phyloP scores from a whole-genome alignment of 2,888 invertebrate genomes.

The Apoda limacodes region DNA sequence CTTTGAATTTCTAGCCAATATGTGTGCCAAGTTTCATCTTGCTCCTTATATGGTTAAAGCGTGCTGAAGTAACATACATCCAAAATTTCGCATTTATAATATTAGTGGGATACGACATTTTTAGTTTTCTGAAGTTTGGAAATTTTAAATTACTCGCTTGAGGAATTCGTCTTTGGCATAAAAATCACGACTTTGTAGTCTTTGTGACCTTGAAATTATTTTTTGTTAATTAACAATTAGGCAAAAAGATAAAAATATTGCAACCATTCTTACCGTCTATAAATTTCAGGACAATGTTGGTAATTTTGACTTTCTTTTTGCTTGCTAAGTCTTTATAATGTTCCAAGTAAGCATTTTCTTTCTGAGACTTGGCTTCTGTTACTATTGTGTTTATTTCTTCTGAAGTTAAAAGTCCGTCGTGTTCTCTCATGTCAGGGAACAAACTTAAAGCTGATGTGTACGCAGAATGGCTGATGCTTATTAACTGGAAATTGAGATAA shows the following conservation, averaged over 20 bases:
- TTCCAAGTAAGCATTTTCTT: slow-evolving; percentile 28
- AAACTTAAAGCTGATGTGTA: slow-evolving; percentile 57
- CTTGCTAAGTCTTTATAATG: slow-evolving; percentile 21
- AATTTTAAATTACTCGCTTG: no score
- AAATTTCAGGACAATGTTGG: slow-evolving; percentile 43
- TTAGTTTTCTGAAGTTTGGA: no score
- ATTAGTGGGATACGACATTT: no score
- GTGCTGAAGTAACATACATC: no score
- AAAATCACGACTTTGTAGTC: no score
- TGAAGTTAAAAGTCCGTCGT: slow-evolving; percentile 40
- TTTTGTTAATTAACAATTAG: slow-evolving; percentile 4
- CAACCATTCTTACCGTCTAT: slow-evolving; percentile 34
- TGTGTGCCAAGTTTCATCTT: no score
- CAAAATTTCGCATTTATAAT: no score
- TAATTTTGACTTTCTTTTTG: slow-evolving; percentile 31
- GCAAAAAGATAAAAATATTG: slow-evolving; percentile 1
- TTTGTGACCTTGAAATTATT: no score
- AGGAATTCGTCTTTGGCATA: no score
- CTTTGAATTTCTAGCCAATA: no score
- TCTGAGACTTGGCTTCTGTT: slow-evolving; percentile 33
- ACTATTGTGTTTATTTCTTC: slow-evolving; percentile 41
- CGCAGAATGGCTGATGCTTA: slow-evolving; percentile 49
- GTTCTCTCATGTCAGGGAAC: slow-evolving; percentile 60
- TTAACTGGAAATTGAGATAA: slow-evolving; percentile 52
- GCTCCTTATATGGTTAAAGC: no score